Conservation (phyloP, 2,113 vertebrate species). For the Atractosteus spatula region DNA sequence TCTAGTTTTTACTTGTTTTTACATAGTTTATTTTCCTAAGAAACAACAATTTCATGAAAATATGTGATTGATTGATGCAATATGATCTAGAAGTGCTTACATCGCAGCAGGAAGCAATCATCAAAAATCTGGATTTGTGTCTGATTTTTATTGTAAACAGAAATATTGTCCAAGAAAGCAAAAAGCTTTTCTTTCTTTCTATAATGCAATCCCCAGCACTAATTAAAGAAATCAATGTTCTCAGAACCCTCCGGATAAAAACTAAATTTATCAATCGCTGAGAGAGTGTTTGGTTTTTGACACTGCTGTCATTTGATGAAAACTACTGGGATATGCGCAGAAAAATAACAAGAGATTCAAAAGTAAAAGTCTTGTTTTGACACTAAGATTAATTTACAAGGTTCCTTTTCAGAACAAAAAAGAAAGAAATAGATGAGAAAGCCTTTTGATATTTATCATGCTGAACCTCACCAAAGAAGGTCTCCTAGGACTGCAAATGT, state of each 20-base stretch:
- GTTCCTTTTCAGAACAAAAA: slow-evolving; percentile 65
- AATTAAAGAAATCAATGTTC: slow-evolving; percentile 66
- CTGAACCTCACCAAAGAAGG: slow-evolving; percentile 77
- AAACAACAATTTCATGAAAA: too few relatives aligned
- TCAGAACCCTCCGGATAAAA: slow-evolving; percentile 59
- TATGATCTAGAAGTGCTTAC: too few relatives aligned
- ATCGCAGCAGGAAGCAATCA: too few relatives aligned
- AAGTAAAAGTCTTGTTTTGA: slow-evolving; percentile 71
- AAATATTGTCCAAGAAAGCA: background rate
- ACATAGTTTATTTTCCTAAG: too few relatives aligned
- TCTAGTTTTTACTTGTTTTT: too few relatives aligned
- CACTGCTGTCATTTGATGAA: slow-evolving; percentile 67
- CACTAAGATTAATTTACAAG: slow-evolving; percentile 86
- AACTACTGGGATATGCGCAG: slow-evolving; percentile 71
- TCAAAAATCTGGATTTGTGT: too few relatives aligned
- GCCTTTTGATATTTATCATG: slow-evolving; percentile 91
- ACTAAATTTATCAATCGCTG: slow-evolving; percentile 71
- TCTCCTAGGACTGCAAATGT: slow-evolving; percentile 90
- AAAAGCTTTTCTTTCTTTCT: slow-evolving; percentile 37
- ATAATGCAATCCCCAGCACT: slow-evolving; percentile 40
- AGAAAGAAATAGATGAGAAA: slow-evolving; percentile 74
- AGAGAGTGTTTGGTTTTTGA: slow-evolving; percentile 63
- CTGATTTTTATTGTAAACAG: too few relatives aligned
- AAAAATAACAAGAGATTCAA: slow-evolving; percentile 73
- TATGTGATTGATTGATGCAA: too few relatives aligned